These are phyloP conservation scores for Notarius quadriscutis DNA, from an alignment of 2,113 vertebrate species.

Conservation along the genomic window DNA sequence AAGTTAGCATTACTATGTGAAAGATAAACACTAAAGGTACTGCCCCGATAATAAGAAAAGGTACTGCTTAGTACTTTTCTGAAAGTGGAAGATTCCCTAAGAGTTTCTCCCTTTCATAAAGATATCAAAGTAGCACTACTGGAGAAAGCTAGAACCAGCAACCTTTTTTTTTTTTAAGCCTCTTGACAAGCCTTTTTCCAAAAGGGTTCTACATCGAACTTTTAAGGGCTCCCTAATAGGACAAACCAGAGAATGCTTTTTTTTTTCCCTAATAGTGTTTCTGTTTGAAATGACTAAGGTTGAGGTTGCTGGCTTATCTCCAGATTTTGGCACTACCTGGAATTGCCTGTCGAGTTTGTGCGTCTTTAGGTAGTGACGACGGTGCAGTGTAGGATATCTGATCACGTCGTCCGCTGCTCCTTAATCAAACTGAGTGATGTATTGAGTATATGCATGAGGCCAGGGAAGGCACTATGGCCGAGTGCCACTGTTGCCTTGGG, in stretches of 20 bases:
- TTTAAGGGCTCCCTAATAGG: not conserved
- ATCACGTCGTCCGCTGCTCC: conserved; percentile 40
- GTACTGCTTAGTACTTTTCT: not conserved
- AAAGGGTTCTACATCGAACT: not conserved
- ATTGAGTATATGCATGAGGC: conserved; percentile 9
- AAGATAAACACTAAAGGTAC: not conserved
- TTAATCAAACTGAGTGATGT: conserved; percentile 54
- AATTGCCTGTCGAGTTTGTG: not conserved
- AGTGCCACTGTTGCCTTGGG: conserved; percentile 39
- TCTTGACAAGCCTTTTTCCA: too few relatives aligned
- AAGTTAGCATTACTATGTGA: not conserved
- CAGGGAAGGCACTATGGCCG: conserved; percentile 11
- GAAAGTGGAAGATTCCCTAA: not conserved
- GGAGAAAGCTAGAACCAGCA: not conserved
- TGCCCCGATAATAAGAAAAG: not conserved
- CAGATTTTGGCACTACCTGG: conserved; percentile 6
- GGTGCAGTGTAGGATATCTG: conserved; percentile 39
- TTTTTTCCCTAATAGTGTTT: not conserved
- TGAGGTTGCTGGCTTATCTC: not conserved
- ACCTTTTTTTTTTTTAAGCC: too few relatives aligned
- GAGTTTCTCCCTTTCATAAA: not conserved
- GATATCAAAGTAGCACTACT: not conserved
- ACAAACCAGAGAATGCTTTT: not conserved
- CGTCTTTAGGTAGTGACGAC: conserved; percentile 6
- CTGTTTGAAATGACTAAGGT: too few relatives aligned